Evolutionary conservation across 1,140 invertebrate genomes (phyloP).

Genomic region (Bursaphelenchus mucronatus): DNA sequence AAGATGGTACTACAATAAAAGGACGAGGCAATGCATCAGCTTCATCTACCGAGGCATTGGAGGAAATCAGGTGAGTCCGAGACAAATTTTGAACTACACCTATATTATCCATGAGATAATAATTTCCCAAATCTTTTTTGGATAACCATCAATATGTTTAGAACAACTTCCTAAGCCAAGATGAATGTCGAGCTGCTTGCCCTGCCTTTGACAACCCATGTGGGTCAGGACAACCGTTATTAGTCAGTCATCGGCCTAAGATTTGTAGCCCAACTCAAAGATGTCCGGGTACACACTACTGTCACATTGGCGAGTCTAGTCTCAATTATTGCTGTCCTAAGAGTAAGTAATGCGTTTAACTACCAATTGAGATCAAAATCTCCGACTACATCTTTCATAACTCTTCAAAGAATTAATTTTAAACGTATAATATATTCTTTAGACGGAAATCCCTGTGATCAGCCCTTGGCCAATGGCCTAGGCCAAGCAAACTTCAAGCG

Average conservation of each 20-base stretch:
- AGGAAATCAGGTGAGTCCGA: constrained; percentile 54
- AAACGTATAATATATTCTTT: constrained; percentile 16
- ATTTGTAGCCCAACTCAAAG: constrained; percentile 39
- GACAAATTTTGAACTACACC: constrained; percentile 35
- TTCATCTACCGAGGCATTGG: constrained; percentile 58
- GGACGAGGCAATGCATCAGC: constrained; percentile 44
- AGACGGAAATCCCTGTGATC: constrained; percentile 57
- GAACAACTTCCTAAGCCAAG: constrained; percentile 11
- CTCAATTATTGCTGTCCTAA: constrained; percentile 56
- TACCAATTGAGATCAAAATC: not conserved
- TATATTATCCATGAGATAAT: constrained; percentile 25
- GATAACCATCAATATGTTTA: too few relatives aligned
- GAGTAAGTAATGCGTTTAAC: constrained; percentile 25
- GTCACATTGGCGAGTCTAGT: constrained; percentile 43
- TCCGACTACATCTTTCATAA: not conserved
- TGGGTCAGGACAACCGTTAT: constrained; percentile 43
- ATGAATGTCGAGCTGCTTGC: constrained; percentile 48
- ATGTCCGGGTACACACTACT: constrained; percentile 54
- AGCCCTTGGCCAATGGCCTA: constrained; percentile 38
- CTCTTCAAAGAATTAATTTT: too few relatives aligned
- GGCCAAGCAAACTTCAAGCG: constrained; percentile 44
- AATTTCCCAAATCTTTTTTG: constrained; percentile 18
- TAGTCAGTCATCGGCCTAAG: constrained; percentile 36
- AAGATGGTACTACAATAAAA: constrained; percentile 50
- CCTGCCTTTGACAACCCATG: constrained; percentile 53